These are phyloP conservation scores for Lamellibrachia columna DNA, from an alignment of 2,888 invertebrate genomes.

Conservation along the genomic window DNA sequence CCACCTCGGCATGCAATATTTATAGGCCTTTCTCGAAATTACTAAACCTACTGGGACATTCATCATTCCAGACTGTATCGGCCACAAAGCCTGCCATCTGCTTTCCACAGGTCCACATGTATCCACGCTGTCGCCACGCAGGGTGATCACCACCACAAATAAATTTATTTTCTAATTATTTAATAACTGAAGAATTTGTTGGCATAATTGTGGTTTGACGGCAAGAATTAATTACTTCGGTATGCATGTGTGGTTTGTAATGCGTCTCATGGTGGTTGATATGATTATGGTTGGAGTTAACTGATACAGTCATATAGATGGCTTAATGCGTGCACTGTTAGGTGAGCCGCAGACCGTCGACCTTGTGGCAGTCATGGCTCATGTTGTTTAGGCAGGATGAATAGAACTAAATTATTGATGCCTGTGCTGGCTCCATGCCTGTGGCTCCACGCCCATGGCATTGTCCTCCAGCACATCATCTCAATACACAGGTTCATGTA, in stretches of 20 bases:
- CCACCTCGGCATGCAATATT: neutral
- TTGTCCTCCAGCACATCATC: neutral
- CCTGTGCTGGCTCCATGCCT: neutral
- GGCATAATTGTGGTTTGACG: too few species aligned
- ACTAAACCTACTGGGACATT: neutral
- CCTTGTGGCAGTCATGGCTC: neutral
- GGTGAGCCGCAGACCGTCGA: neutral
- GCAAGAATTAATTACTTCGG: too few species aligned
- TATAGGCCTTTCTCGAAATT: conserved; percentile 12
- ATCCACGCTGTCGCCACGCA: neutral
- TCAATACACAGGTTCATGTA: neutral
- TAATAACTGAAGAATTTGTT: too few species aligned
- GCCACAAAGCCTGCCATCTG: neutral
- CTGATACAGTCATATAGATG: neutral
- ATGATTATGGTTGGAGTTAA: neutral
- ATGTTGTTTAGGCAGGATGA: neutral
- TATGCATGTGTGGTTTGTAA: too few species aligned
- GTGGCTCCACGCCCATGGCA: neutral
- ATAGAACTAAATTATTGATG: neutral
- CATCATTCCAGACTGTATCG: neutral
- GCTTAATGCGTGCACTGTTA: neutral
- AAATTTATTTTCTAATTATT: neutral
- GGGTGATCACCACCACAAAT: neutral
- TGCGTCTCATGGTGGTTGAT: neutral
- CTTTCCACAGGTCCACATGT: neutral